Base-by-base conservation (phyloP, 1,140 invertebrate genomes). In the Aphaenogaster ashmeadi region DNA sequence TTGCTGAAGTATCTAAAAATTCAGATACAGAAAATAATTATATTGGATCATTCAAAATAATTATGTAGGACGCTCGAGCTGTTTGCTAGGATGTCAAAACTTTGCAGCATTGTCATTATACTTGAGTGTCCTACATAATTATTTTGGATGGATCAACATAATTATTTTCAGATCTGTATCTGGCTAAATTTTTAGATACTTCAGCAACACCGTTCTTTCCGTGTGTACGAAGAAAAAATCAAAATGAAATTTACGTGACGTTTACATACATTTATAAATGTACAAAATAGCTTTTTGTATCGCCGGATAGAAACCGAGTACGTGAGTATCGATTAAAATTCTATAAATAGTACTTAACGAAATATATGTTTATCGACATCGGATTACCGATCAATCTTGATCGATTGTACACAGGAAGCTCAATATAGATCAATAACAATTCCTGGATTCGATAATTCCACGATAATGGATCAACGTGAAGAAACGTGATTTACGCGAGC, bases 301-400 rank as follows among this genome's bases (percentile, higher is more conserved):
- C 8, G 3, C 4, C 71, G n/a, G 6, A 47, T 33, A 7, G 18
- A 56, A 18, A 56, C 11, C 3, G 3, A 41, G 9, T 33, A 47
- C 15, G 7, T 13, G 11, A 50, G 0, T 9, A 60, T 2, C 5
- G 9, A 21, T 27, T 33, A 13, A 27, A 44, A 41, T 15, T 78
- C 8, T 47, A 62, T 62, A 62, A 78, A 9, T 62, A 44, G 5
- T 18, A 64, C 3, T 18, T 41, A 6, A 33, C 5, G 15, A 50
- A 6, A 41, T 27, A 8, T 77, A 5, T 15, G 5, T 64, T 2
- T 44, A 71, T 81, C 66, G 66, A 41, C 1, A 11, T 9, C 13
- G 9, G 8, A 78, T 74, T 75, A 38, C 7, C 36, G 36, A 58
- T 27, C 27, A 77, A 78, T 80, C 33, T 50, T 81, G 21, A 47